Evolutionary conservation across 1,140 invertebrate species (phyloP).

Genomic region (Drosophila melanica): DNA sequence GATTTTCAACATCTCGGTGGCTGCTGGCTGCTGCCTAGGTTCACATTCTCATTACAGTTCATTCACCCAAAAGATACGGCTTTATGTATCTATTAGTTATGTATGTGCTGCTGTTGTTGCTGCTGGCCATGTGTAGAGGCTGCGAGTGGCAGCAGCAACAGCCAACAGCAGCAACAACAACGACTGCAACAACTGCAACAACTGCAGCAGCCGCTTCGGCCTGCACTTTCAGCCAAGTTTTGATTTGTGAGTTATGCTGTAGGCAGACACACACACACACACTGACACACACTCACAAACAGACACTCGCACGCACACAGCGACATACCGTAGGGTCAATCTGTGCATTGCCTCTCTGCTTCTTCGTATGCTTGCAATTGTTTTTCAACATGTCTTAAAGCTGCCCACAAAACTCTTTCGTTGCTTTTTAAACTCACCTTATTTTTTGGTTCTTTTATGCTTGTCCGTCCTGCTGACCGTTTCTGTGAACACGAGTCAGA

Average conservation of each 20-base stretch:
- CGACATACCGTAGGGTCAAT: not conserved
- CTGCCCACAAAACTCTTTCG: not conserved
- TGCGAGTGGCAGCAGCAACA: slow-evolving; percentile 25
- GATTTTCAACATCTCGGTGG: slow-evolving; percentile 73
- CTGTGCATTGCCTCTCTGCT: not conserved
- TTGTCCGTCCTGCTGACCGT: no score
- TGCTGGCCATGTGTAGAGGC: slow-evolving; percentile 44
- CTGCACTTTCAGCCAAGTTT: slow-evolving; percentile 72
- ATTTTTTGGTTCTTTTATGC: no score
- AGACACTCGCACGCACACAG: slow-evolving; percentile 36
- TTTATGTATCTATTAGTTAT: slow-evolving; percentile 82
- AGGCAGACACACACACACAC: slow-evolving; percentile 40
- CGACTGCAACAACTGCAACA: slow-evolving; percentile 32
- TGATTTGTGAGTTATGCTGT: slow-evolving; percentile 73
- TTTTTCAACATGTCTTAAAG: not conserved
- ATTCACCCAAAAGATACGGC: slow-evolving; percentile 82
- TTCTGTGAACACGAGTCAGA: no score
- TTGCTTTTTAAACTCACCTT: not conserved
- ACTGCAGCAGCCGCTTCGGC: slow-evolving; percentile 24
- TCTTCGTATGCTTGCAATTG: not conserved
- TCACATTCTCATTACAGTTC: slow-evolving; percentile 83
- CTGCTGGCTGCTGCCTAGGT: slow-evolving; percentile 57
- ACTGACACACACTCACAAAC: slow-evolving; percentile 18
- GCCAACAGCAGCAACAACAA: slow-evolving; percentile 10
- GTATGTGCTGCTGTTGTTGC: slow-evolving; percentile 66